A percentile compares a stretch with the other conserved stretches of the same genome.
Evolutionary conservation across 2,888 invertebrate genomes (phyloP).

Genomic region (Empis stercorea): DNA sequence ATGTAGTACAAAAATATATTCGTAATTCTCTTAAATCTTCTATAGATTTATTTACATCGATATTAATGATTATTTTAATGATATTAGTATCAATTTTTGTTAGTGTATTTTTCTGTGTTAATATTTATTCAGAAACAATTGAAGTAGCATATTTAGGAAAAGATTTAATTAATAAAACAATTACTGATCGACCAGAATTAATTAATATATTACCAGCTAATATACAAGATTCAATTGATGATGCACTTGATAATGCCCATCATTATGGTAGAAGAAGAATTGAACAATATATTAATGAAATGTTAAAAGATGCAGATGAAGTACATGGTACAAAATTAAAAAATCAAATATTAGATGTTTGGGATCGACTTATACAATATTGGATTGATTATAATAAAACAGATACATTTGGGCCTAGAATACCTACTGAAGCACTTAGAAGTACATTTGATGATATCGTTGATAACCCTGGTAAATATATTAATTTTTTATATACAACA

Average conservation of each 20-base stretch:
- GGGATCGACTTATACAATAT: constrained; percentile 87
- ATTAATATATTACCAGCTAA: constrained; percentile 62
- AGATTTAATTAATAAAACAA: constrained; percentile 76
- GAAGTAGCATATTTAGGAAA: constrained; percentile 80
- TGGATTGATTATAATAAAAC: constrained; percentile 64
- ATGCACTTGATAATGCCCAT: constrained; percentile 85
- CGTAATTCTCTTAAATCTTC: constrained; percentile 55
- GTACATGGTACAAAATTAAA: constrained; percentile 72
- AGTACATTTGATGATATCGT: constrained; percentile 58
- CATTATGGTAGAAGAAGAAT: constrained; percentile 85
- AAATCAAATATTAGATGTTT: constrained; percentile 77
- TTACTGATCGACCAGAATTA: constrained; percentile 78
- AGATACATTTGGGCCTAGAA: constrained; percentile 52
- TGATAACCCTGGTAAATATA: constrained; percentile 55
- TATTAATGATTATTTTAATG: constrained; percentile 74
- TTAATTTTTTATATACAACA: background rate
- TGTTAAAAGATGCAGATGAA: constrained; percentile 67
- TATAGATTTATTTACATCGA: constrained; percentile 75
- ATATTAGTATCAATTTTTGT: constrained; percentile 65
- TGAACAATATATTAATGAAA: constrained; percentile 67
- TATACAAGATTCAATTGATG: constrained; percentile 57
- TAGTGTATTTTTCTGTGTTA: constrained; percentile 52
- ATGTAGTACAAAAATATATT: constrained; percentile 48
- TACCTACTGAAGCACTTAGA: constrained; percentile 57
- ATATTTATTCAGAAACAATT: constrained; percentile 91